A percentile compares a stretch with the other conserved stretches of the same genome.
These are phyloP conservation scores for Aleiodes sp. DNA, from an alignment of 1,140 invertebrate genomes.

Conservation along the genomic window DNA sequence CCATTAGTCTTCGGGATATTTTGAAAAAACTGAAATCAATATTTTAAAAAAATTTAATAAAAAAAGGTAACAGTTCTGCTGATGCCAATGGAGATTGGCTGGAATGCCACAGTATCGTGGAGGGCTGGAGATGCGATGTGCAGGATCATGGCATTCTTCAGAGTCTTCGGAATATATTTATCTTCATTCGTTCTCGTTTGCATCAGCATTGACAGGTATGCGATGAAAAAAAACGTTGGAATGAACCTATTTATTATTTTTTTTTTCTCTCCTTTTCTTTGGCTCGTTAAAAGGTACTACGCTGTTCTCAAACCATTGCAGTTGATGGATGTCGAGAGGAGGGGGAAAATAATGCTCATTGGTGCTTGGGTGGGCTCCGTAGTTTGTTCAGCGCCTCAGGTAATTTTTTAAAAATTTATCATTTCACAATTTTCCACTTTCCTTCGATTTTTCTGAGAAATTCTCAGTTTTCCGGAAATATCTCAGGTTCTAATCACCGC, in stretches of 20 bases:
- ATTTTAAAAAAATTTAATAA: background rate
- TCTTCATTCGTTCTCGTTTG: conserved; percentile 88
- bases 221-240: too few species aligned
- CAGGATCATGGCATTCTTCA: conserved; percentile 83
- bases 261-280: conserved; percentile 20
- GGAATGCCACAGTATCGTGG: conserved; percentile 86
- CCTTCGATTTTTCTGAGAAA: too few species aligned
- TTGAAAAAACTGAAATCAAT: background rate
- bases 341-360: conserved; percentile 77
- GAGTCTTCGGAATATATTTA: conserved; percentile 86
- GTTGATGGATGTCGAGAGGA: conserved; percentile 73
- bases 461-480: background rate
- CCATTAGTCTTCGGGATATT: background rate
- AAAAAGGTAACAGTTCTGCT: conserved; percentile 84
- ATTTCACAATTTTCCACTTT: too few species aligned
- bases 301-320: conserved; percentile 83
- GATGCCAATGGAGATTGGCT: conserved; percentile 91
- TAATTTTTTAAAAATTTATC: conserved; percentile 54
- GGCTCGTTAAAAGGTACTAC: conserved; percentile 76
- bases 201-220: conserved; percentile 85
- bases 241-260: background rate
- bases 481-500: background rate
- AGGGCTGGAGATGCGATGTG: conserved; percentile 82
- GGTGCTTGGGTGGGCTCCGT: conserved; percentile 81
- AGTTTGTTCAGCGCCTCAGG: conserved; percentile 87